Base-by-base conservation (phyloP, 2,797 vertebrate genomes). In the Acanthis flammea region DNA sequence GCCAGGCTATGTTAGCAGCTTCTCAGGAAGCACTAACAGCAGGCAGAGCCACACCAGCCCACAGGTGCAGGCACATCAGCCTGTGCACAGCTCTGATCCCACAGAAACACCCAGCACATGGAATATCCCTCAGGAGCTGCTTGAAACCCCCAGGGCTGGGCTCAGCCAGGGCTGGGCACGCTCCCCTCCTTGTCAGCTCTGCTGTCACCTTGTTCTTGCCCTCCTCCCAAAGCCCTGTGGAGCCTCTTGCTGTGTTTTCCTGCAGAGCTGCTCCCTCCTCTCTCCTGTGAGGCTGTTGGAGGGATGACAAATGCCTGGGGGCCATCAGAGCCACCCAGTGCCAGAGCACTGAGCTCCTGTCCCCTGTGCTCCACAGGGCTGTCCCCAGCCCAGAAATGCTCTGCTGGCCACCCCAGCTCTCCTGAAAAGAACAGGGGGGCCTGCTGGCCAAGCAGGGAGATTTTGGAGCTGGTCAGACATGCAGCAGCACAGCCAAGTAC, bases 61-160 rank as follows among this genome's bases (percentile, higher is more conserved):
- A 44, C 92, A 94, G 90, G 88, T 90, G 92, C 81, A 79, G 73
- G 77, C 83, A 67, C 88, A 53, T 57, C 37, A 54, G 37, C 37
- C 27, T 77, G 84, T 33, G 42, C 75, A 45, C 63, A 67, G 61
- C 65, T 68, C 91, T 74, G 67, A 87, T 60, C 93, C 90, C 88
- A 24, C 22, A 79, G 90, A 65, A 92, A 47, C 77, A 30, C 48
- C 55, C 53, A 2, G 60, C 62, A 50, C 77, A 35, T 7, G 48
- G 14, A 63, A 54, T 13, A 7, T 79, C 51, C 82, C 80, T 50
- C 62, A 7, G 58, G 70, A 78, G 60, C 76, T 51, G 62, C 47
- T 67, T 74, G 92, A 89, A 61, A 39, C 25, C 53, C 16, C 37
- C n/a, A 9, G 63, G 77, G n/a, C 84, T 37, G 73, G 58, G 24